Conservation (phyloP, 2,113 vertebrate species). For the Caranx ignobilis region DNA sequence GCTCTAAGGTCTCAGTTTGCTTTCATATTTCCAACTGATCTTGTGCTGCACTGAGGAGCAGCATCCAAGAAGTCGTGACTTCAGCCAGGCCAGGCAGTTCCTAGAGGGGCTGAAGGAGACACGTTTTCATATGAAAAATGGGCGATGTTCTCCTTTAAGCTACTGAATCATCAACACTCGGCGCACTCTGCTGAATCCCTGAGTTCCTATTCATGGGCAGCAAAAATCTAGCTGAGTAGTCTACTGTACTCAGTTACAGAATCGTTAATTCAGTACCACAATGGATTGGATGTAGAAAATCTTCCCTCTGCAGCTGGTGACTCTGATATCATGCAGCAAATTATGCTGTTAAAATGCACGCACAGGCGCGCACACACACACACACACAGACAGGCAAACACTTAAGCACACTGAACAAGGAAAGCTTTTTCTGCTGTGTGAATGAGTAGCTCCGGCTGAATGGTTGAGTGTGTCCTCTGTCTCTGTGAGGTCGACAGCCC, state of each 20-base stretch:
- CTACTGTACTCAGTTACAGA: slow-evolving; percentile 31
- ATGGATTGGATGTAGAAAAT: slow-evolving; percentile 47
- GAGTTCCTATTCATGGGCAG: slow-evolving; percentile 50
- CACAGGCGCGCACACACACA: background rate
- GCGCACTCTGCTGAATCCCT: slow-evolving; percentile 47
- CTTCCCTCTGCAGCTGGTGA: slow-evolving; percentile 49
- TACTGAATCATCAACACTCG: slow-evolving; percentile 58
- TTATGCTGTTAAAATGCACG: slow-evolving; percentile 43
- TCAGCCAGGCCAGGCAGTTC: background rate
- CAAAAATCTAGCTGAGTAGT: slow-evolving; percentile 49
- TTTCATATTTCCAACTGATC: background rate
- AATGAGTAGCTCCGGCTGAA: slow-evolving; percentile 71
- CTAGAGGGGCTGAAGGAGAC: slow-evolving; percentile 4
- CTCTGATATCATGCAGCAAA: slow-evolving; percentile 61
- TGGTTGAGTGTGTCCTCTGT: slow-evolving; percentile 71
- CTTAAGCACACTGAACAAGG: slow-evolving; percentile 61
- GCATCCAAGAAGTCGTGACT: slow-evolving; percentile 25
- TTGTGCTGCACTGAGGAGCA: background rate
- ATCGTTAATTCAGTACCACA: slow-evolving; percentile 40
- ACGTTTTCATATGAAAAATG: slow-evolving; percentile 9
- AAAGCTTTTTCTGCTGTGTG: slow-evolving; percentile 60
- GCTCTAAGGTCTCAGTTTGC: background rate
- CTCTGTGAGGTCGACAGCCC: slow-evolving; percentile 74
- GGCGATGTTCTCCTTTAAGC: slow-evolving; percentile 41
- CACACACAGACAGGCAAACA: slow-evolving; percentile 29